Evolutionary conservation across 2,888 invertebrate species (phyloP).

Genomic region (Brassicogethes aeneus): DNA sequence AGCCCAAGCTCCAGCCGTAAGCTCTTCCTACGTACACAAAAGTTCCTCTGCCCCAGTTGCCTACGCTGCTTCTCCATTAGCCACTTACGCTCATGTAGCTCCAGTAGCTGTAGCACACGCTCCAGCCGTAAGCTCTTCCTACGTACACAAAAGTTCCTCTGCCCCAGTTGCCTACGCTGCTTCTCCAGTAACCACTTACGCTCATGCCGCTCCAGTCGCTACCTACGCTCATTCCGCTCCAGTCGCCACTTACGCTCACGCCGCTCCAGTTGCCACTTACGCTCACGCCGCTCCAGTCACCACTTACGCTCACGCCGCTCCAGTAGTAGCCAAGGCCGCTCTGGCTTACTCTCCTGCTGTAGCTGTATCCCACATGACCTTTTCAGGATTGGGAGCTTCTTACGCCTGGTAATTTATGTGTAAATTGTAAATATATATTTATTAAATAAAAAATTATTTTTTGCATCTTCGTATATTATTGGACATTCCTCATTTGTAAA

Average conservation of each 20-base stretch:
- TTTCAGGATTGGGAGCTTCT: conserved; percentile 53
- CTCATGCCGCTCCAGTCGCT: conserved; percentile 24
- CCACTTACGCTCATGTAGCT: conserved; percentile 24
- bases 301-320: conserved; percentile 10
- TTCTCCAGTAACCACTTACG: conserved; percentile 5
- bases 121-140: conserved; percentile 41
- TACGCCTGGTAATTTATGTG: conserved; percentile 57
- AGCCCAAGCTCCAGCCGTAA: conserved; percentile 34
- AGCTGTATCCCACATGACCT: conserved; percentile 55
- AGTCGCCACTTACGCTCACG: conserved; percentile 2
- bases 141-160: conserved; percentile 29
- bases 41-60: conserved; percentile 41
- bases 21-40: conserved; percentile 38
- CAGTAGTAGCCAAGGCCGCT: conserved; percentile 32
- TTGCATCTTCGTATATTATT: too few relatives aligned
- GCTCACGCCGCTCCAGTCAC: conserved; percentile 21
- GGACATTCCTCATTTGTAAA: too few relatives aligned
- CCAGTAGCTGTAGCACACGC: conserved; percentile 24
- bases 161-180: conserved; percentile 26
- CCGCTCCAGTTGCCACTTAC: conserved; percentile 11
- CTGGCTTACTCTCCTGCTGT: conserved; percentile 52
- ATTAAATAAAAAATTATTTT: too few relatives aligned
- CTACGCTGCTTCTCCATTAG: too few relatives aligned
- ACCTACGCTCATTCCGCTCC: conserved; percentile 23
- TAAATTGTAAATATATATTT: too few relatives aligned